Conservation (phyloP, 2,888 invertebrate species). For the Himalopsyche tibetana region DNA sequence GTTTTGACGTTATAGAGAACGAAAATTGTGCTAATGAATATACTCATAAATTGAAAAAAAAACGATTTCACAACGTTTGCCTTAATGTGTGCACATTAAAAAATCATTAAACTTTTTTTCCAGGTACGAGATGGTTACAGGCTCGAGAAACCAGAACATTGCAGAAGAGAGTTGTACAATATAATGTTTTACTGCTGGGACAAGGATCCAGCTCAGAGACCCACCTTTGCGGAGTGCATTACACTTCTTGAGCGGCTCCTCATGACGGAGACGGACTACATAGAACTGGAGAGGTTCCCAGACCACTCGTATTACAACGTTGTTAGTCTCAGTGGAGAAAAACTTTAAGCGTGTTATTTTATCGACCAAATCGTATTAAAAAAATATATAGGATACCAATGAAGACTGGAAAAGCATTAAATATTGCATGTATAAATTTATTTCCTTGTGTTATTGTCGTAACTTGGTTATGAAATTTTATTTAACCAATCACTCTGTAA, state of each 20-base stretch:
- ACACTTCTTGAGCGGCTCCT: constrained; percentile 88
- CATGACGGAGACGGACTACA: constrained; percentile 94
- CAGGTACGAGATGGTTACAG: constrained; percentile 92
- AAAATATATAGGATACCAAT: neutral
- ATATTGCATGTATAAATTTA: neutral
- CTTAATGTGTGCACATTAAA: neutral
- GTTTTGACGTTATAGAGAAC: no score
- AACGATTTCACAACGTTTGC: no score
- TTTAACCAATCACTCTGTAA: no score
- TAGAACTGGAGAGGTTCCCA: constrained; percentile 93
- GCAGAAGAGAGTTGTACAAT: constrained; percentile 93
- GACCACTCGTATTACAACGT: constrained; percentile 95
- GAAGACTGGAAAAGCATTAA: constrained; percentile 23
- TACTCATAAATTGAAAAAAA: no score
- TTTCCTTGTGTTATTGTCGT: neutral
- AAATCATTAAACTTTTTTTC: constrained; percentile 64
- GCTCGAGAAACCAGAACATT: constrained; percentile 95
- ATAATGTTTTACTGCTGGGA: constrained; percentile 99
- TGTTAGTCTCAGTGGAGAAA: constrained; percentile 90
- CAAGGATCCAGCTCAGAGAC: constrained; percentile 87
- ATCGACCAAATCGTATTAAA: constrained; percentile 2
- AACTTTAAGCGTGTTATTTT: constrained; percentile 70
- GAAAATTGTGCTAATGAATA: no score
- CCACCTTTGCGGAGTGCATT: constrained; percentile 89
- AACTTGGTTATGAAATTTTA: neutral